Conservation (phyloP, 1,140 invertebrate species). For the Drosophila willistoni region DNA sequence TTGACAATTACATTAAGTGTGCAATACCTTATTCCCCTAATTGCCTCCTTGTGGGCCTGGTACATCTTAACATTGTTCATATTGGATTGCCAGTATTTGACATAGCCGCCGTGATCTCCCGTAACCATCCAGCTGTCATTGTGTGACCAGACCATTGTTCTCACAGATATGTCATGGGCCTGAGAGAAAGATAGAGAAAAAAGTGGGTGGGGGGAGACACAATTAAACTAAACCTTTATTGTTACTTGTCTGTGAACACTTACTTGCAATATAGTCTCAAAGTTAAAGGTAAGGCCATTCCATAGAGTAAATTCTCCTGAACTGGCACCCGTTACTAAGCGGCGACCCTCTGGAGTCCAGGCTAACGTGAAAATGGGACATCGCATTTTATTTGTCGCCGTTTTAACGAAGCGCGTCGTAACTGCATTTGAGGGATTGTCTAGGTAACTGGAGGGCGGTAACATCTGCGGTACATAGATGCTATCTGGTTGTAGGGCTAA, state of each 20-base stretch:
- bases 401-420: slow-evolving; percentile 98
- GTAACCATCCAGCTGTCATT: slow-evolving; percentile 99
- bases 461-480: slow-evolving; percentile 93
- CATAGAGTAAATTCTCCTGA: slow-evolving; percentile 99
- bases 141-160: slow-evolving; percentile 99
- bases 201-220: neutral
- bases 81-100: slow-evolving; percentile 99
- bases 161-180: slow-evolving; percentile 98
- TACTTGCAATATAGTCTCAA: slow-evolving; percentile 99
- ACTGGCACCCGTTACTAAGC: slow-evolving; percentile 98
- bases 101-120: slow-evolving; percentile 98
- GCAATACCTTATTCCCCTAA: slow-evolving; percentile 97
- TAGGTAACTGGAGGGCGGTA: slow-evolving; percentile 94
- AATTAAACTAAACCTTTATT: neutral
- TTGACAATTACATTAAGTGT: slow-evolving; percentile 69
- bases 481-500: slow-evolving; percentile 95
- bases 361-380: slow-evolving; percentile 99
- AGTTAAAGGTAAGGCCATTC: slow-evolving; percentile 99
- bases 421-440: slow-evolving; percentile 99
- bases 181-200: slow-evolving; percentile 72
- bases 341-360: slow-evolving; percentile 99
- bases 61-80: slow-evolving; percentile 99
- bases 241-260: slow-evolving; percentile 35
- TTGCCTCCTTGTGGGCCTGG: slow-evolving; percentile 99
- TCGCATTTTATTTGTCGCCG: slow-evolving; percentile 99